Evolutionary conservation across 2,113 vertebrate species (phyloP), one percentile per base, ranked within the genome.

Genomic region (Sylvilagus bachmani): DNA sequence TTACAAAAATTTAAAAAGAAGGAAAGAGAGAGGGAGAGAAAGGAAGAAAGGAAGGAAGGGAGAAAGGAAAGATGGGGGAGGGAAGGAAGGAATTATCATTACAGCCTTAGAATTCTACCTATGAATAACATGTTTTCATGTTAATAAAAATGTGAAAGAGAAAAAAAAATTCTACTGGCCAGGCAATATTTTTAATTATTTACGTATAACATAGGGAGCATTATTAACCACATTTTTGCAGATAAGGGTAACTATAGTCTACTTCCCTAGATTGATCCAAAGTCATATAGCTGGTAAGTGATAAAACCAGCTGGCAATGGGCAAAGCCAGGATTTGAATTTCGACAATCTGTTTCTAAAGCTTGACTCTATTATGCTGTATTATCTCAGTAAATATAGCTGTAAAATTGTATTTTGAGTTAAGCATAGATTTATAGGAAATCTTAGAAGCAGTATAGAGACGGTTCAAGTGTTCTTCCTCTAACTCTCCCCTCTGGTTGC

Each of bases 351-450:
- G 17, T 53, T 92, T 93, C 44, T 85, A 85, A 36, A 88, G 29
- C 4, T 75, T 77, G 21, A 67, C 67, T 5, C 13, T n/a, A 55
- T 31, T 69, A n/a, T 6, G 1, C 29, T 36, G 33, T 21, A n/a
- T 5, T 44, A 66, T 33, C 49, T 25, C 22, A 64, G 2, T 33
- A 69, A 10, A 77, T 29, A 14, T 2, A 14, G 3, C 69, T 85
- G 71, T 13, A 44, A 91, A 74, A 66, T 0, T 70, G 87, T 70
- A 86, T 82, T 95, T 94, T 75, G n/a, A 90, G 81, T 25, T 70
- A 80, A 74, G 75, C 75, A 29, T 14, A 90, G 61, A 87, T 58
- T 49, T 29, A 67, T 1, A 44, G n/a, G 4, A 89, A 92, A 5
- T 61, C 84, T 36, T 2, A 73, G 53, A 87, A 33, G 38, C 55